Percentiles rank a stretch among this genome's conserved stretches.
These are phyloP conservation scores for Drosophila histrio DNA, from an alignment of 2,888 invertebrate species.

Conservation along the genomic window DNA sequence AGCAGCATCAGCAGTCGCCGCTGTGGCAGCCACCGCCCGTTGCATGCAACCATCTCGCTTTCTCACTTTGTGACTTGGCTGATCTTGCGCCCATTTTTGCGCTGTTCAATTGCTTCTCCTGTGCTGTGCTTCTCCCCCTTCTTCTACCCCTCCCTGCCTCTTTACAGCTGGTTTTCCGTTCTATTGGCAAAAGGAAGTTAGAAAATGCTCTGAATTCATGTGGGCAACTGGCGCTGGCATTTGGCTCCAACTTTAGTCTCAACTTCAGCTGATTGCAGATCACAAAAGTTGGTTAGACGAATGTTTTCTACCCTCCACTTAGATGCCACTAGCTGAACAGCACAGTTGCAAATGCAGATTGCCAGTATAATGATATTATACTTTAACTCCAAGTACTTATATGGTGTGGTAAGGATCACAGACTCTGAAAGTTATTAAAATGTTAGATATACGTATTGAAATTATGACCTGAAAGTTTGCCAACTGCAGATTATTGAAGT, in stretches of 20 bases:
- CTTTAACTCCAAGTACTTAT: background rate
- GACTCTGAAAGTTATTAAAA: background rate
- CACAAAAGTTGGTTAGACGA: conserved; percentile 15
- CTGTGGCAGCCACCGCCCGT: conserved; percentile 35
- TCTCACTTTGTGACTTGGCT: conserved; percentile 39
- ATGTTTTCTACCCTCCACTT: conserved; percentile 22
- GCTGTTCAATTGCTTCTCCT: conserved; percentile 49
- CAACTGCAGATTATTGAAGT: too few relatives aligned
- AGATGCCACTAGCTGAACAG: conserved; percentile 14
- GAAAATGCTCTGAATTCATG: conserved; percentile 77
- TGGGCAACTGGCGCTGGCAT: conserved; percentile 58
- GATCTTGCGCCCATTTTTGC: conserved; percentile 71
- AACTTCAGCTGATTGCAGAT: conserved; percentile 55
- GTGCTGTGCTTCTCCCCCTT: conserved; percentile 2
- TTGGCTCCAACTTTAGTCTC: conserved; percentile 22
- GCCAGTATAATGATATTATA: conserved; percentile 1
- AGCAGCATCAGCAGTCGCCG: background rate
- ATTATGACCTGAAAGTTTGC: too few relatives aligned
- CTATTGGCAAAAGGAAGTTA: conserved; percentile 74
- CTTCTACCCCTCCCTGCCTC: background rate
- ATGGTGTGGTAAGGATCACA: background rate
- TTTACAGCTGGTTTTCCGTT: conserved; percentile 33
- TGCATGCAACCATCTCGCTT: conserved; percentile 21
- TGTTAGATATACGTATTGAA: background rate
- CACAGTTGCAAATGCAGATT: background rate